phyloP scores from a whole-genome alignment of 2,113 vertebrate genomes.

The Phainopepla nitens region DNA sequence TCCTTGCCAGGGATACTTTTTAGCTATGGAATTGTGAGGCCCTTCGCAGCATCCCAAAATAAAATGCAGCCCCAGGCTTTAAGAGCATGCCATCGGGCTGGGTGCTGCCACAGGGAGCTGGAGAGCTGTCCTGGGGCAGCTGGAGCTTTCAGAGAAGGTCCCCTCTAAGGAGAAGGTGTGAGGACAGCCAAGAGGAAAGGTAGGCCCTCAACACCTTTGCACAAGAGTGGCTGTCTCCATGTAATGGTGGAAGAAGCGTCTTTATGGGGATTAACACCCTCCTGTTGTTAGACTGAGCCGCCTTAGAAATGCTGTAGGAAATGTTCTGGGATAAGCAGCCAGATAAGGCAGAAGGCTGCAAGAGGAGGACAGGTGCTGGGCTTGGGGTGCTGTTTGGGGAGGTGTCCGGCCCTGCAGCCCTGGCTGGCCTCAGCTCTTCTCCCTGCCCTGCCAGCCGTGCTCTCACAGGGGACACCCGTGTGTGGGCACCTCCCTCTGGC shows the following conservation, averaged over 20 bases:
- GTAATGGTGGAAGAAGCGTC: background rate
- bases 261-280: background rate
- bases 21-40: background rate
- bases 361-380: background rate
- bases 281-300: background rate
- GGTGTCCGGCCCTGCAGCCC: background rate
- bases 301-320: background rate
- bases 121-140: background rate
- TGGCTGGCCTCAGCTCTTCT: background rate
- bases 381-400: background rate
- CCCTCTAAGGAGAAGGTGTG: background rate
- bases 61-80: background rate
- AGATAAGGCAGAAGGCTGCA: background rate
- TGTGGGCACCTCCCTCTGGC: fast-evolving
- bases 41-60: background rate
- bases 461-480: background rate
- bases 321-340: background rate
- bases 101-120: background rate
- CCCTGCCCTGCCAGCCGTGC: background rate
- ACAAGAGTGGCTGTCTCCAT: background rate
- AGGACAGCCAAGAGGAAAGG: background rate
- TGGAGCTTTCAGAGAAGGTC: background rate
- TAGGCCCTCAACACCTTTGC: background rate
- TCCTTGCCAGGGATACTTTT: slow-evolving; percentile 10
- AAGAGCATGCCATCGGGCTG: background rate